These are phyloP conservation scores for Aurelia sp. DNA, from an alignment of 30 jellyfish, hydroid and myxozoan genomes.

Conservation along the genomic window DNA sequence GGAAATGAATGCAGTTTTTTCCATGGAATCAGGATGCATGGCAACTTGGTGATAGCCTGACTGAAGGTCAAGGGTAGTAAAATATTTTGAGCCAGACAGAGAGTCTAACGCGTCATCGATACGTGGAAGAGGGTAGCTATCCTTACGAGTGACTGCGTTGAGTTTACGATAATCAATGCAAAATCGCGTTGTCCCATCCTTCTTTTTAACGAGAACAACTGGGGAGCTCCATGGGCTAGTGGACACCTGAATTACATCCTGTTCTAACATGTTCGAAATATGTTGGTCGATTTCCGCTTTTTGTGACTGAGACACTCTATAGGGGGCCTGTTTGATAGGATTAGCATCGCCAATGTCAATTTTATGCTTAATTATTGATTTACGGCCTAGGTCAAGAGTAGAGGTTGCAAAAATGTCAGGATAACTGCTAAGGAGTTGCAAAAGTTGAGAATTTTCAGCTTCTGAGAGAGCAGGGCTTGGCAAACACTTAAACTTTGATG, in stretches of 20 bases:
- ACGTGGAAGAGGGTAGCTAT: slow-evolving; percentile 47
- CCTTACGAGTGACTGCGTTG: slow-evolving; percentile 51
- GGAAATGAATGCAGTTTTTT: too few relatives aligned
- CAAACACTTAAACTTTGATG: neutral
- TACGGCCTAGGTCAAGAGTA: slow-evolving; percentile 5
- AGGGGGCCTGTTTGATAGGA: too few relatives aligned
- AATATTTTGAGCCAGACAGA: slow-evolving; percentile 5
- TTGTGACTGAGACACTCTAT: too few relatives aligned
- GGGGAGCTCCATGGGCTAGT: too few relatives aligned
- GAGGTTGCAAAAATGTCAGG: slow-evolving; percentile 14
- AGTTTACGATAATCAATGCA: slow-evolving; percentile 22
- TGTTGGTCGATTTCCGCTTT: too few relatives aligned
- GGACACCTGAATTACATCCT: too few relatives aligned
- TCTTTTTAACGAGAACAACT: too few relatives aligned
- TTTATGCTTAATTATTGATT: neutral
- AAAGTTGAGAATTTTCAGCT: neutral
- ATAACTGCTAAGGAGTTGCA: neutral
- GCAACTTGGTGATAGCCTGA: slow-evolving; percentile 46
- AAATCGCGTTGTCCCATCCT: too few relatives aligned
- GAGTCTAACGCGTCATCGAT: slow-evolving; percentile 37
- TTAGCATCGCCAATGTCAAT: too few relatives aligned
- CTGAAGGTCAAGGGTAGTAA: slow-evolving; percentile 11
- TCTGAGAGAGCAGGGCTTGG: slow-evolving; percentile 6
- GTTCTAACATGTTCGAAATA: too few relatives aligned
- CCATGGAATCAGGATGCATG: slow-evolving; percentile 19